Percentiles rank a stretch among this genome's conserved stretches.
phyloP scores from a whole-genome alignment of 2,113 vertebrate species.

The Protobothrops mucrosquamatus region DNA sequence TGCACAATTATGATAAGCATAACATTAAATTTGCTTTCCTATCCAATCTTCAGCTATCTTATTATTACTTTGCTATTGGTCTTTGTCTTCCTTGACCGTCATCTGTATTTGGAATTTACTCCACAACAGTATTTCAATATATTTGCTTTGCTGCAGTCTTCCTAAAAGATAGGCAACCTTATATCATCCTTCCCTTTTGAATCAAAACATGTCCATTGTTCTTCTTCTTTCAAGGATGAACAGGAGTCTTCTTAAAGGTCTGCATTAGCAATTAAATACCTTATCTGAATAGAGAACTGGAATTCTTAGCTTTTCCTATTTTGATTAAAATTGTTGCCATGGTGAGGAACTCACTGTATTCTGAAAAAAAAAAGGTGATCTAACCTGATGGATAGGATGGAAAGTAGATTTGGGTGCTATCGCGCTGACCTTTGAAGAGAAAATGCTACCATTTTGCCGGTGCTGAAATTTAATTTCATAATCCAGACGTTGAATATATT shows the following conservation, averaged over 20 bases:
- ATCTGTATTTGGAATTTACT: conserved; percentile 30
- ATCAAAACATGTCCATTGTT: background rate
- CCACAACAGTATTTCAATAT: conserved; percentile 18
- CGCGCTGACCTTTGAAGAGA: conserved; percentile 45
- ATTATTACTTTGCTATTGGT: background rate
- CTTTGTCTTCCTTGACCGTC: conserved; percentile 5
- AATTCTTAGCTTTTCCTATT: conserved; percentile 31
- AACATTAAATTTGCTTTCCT: conserved; percentile 29
- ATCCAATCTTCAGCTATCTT: conserved; percentile 10
- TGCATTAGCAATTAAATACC: conserved; percentile 59
- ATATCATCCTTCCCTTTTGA: background rate
- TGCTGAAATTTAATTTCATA: conserved; percentile 41
- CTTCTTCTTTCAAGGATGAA: background rate
- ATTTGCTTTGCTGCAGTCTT: conserved; percentile 6
- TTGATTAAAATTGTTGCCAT: conserved; percentile 40
- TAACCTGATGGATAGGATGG: conserved; percentile 36
- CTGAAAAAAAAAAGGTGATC: conserved; percentile 30
- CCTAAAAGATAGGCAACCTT: background rate
- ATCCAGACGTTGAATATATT: conserved; percentile 37
- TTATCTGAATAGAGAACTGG: conserved; percentile 48
- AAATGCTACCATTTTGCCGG: background rate
- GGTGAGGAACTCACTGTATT: conserved; percentile 42
- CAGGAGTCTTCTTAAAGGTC: conserved; percentile 41
- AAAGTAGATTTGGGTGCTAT: conserved; percentile 44
- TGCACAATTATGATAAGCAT: conserved; percentile 30